Base-by-base conservation (phyloP, 2,888 invertebrate species). In the Laothoe populi region DNA sequence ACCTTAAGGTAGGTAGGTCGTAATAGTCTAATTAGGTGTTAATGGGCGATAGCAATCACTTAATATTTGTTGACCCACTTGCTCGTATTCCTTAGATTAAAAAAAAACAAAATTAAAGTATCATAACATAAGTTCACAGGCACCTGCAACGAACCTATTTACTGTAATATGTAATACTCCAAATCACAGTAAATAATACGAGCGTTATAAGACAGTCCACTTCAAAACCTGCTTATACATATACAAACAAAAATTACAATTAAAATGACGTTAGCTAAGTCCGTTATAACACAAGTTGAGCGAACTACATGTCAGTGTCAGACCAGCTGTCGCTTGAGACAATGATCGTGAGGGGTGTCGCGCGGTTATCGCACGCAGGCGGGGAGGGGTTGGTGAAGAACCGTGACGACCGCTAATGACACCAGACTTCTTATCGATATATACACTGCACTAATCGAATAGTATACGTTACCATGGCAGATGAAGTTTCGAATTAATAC, bases 381-480 rank as follows among this genome's bases (percentile, higher is more conserved):
- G 53, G 19, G 31, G 35, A 16, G 35, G 19, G 19, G 35, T 0
- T 2, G 35, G 2, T 11, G 53, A 10, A 10, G 35, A 11, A 35
- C 53, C 53, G 35, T 53, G 53, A 19, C 31, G 53, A 31, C 53
- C 53, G 53, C 53, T 53, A 53, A 53, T 53, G 53, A 53, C 53
- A 35, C 19, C 53, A 10, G 10, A 53, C 53, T 53, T 53, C 53
- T 35, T 53, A 35, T 53, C 31, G 19, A 53, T 35, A 31, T 24
- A 13, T 38, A 38, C 38, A 53, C 16, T 19, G 10, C 31, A 53
- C 53, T 53, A 35, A 21, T 53, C 31, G 53, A 31, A 48, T 48
- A 13, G 1, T 38, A 38, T 38, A 48, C 24, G 1, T 10, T 19
- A 4, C 1, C 35, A 31, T 19, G 19, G 11, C 53, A 19, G 10